Evolutionary conservation across 1,140 invertebrate species (phyloP).

Genomic region (Halesus radiatus): DNA sequence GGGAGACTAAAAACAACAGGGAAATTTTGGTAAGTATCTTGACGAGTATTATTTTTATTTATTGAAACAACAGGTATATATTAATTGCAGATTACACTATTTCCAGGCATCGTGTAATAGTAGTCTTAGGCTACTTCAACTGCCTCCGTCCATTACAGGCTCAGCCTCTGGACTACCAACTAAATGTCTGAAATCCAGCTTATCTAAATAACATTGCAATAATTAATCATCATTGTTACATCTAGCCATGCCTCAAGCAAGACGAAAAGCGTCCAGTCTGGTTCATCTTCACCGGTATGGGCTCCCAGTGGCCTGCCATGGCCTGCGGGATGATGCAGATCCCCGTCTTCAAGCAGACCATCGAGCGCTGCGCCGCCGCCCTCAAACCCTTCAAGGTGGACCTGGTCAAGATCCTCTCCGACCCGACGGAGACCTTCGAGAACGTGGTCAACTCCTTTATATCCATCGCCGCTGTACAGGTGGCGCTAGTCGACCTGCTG

Average conservation of each 20-base stretch:
- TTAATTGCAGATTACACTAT: no score
- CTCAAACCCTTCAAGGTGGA: conserved; percentile 85
- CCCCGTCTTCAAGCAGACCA: conserved; percentile 83
- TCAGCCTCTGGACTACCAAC: no score
- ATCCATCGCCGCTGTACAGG: conserved; percentile 94
- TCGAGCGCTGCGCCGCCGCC: conserved; percentile 81
- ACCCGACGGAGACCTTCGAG: conserved; percentile 83
- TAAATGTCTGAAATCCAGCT: no score
- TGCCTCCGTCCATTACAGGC: no score
- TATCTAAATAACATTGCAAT: no score
- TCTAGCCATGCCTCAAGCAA: conserved; percentile 26
- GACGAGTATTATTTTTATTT: no score
- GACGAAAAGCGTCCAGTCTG: conserved; percentile 85
- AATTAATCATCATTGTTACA: no score
- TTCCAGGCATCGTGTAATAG: no score
- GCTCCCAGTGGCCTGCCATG: conserved; percentile 97
- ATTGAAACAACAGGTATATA: no score
- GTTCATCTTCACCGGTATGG: conserved; percentile 97
- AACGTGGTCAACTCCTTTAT: conserved; percentile 92
- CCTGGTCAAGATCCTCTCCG: conserved; percentile 84
- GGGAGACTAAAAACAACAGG: conserved; percentile 62
- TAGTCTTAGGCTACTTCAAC: no score
- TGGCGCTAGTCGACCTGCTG: conserved; percentile 92
- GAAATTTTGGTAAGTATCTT: conserved; percentile 66
- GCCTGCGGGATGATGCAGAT: conserved; percentile 86